Evolutionary conservation across 2,888 invertebrate species (phyloP).

Genomic region (Monochamus alternatus): DNA sequence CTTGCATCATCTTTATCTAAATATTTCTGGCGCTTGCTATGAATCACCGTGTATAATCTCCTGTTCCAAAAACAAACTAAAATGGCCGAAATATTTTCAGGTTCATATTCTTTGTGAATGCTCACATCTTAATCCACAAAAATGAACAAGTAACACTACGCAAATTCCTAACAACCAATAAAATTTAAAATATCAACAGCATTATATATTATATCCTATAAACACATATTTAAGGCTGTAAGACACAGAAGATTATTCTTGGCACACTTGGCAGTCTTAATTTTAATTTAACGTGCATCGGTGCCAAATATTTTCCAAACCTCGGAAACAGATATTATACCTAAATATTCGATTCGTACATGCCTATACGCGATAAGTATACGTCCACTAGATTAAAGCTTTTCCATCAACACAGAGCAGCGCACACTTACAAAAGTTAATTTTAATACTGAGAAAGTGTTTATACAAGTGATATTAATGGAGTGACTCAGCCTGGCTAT

Average conservation of each 20-base stretch:
- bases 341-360: background rate
- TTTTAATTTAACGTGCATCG: constrained; percentile 26
- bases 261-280: constrained; percentile 58
- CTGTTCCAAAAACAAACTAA: too few species aligned
- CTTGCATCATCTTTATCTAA: too few species aligned
- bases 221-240: constrained; percentile 57
- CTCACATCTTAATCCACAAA: background rate
- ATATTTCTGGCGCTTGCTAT: too few species aligned
- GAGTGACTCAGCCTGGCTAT: too few species aligned
- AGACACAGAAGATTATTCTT: constrained; percentile 50
- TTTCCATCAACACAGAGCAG: background rate
- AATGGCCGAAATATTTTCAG: too few species aligned
- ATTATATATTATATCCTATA: constrained; percentile 47
- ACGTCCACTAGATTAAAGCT: background rate
- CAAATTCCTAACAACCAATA: constrained; percentile 47
- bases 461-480: too few species aligned
- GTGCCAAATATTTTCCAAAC: constrained; percentile 9
- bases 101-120: too few species aligned
- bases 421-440: too few species aligned
- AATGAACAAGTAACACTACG: constrained; percentile 32
- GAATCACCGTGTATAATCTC: too few species aligned
- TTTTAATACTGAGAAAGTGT: too few species aligned
- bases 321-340: background rate
- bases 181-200: constrained; percentile 59
- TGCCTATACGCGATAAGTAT: background rate